These are phyloP conservation scores for Bellardia pandia DNA, from an alignment of 2,888 invertebrate genomes.

Conservation along the genomic window DNA sequence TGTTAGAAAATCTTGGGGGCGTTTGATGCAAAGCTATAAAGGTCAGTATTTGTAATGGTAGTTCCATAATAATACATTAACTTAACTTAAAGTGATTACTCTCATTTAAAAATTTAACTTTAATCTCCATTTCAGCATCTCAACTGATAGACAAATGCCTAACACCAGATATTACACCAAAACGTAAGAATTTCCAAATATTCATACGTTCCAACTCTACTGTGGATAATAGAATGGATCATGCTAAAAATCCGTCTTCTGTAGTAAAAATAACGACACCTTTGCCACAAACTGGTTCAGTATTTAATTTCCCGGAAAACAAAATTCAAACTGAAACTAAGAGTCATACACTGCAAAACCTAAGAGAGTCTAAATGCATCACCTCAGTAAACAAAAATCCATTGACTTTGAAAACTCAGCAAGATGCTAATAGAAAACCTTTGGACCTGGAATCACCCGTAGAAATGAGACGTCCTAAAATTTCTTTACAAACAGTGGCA, in stretches of 20 bases:
- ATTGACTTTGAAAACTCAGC: conserved; percentile 61
- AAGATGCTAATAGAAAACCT: conserved; percentile 49
- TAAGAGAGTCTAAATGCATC: conserved; percentile 68
- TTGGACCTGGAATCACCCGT: not conserved
- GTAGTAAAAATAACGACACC: conserved; percentile 40
- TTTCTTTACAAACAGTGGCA: conserved; percentile 77
- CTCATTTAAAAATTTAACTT: not conserved
- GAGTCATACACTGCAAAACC: not conserved
- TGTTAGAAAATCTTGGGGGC: conserved; percentile 27
- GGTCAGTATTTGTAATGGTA: not conserved
- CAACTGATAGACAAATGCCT: conserved; percentile 28
- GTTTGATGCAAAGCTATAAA: conserved; percentile 26
- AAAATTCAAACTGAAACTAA: conserved; percentile 10
- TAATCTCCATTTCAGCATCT: conserved; percentile 22
- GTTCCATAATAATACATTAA: too few species aligned
- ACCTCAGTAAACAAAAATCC: conserved; percentile 73
- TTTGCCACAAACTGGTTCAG: conserved; percentile 6
- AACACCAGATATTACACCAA: conserved; percentile 35
- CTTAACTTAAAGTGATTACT: too few species aligned
- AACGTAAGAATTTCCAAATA: conserved; percentile 86
- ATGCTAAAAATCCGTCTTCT: not conserved
- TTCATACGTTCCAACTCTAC: conserved; percentile 85
- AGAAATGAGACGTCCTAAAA: conserved; percentile 17
- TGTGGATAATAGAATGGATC: conserved; percentile 66
- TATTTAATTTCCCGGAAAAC: conserved; percentile 28